Evolutionary conservation across 2,888 invertebrate genomes (phyloP).

Genomic region (Campoplex capitator): DNA sequence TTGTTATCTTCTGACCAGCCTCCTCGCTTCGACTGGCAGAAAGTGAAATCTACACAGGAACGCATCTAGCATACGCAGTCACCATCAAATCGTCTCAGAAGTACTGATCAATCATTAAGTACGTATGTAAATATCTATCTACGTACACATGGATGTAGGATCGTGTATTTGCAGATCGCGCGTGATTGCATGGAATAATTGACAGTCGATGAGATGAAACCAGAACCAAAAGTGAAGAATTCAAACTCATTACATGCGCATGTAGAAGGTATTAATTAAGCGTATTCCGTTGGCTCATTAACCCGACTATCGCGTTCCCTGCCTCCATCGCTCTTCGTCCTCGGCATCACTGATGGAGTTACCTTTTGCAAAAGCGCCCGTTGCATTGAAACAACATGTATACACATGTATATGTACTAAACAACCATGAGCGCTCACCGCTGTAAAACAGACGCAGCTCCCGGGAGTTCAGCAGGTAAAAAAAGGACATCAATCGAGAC

Average conservation of each 20-base stretch:
- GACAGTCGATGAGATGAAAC: slow-evolving; percentile 33
- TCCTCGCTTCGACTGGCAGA: neutral
- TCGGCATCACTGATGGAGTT: slow-evolving; percentile 52
- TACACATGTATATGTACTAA: neutral
- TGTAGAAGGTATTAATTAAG: slow-evolving; percentile 69
- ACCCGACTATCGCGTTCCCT: slow-evolving; percentile 41
- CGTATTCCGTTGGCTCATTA: slow-evolving; percentile 68
- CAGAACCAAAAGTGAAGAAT: slow-evolving; percentile 12
- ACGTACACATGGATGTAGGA: neutral
- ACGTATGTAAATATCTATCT: neutral
- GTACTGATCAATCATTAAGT: neutral
- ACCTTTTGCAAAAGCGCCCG: slow-evolving; percentile 46
- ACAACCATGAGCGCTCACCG: neutral
- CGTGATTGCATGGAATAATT: slow-evolving; percentile 20
- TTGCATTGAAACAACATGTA: slow-evolving; percentile 1
- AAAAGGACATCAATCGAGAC: neutral
- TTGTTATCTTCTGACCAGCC: slow-evolving; percentile 11
- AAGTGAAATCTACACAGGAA: neutral
- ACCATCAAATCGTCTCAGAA: neutral
- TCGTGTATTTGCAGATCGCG: neutral
- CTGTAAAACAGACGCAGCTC: neutral
- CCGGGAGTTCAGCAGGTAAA: neutral
- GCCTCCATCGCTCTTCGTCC: slow-evolving; percentile 2
- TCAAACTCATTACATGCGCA: slow-evolving; percentile 20
- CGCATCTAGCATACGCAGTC: neutral